Conservation (phyloP, 2,797 vertebrate genomes). For the Trichosurus vulpecula region DNA sequence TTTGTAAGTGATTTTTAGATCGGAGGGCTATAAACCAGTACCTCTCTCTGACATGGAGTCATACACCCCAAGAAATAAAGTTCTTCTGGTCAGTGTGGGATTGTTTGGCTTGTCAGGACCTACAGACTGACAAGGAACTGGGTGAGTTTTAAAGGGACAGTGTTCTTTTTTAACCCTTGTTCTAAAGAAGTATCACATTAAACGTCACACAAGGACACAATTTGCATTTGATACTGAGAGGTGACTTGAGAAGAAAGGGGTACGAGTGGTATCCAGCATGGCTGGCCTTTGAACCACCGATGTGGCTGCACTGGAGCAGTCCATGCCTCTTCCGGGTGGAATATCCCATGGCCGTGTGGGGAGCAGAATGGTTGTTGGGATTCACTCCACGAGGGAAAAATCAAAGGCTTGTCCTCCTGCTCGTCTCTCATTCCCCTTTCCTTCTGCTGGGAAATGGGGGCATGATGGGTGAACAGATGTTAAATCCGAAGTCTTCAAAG, state of each 20-base stretch:
- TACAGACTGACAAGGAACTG: neutral
- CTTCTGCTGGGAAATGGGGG: neutral
- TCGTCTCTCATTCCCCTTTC: neutral
- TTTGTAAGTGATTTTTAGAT: constrained; percentile 39
- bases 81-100: neutral
- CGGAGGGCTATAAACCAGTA: neutral
- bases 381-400: neutral
- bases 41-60: neutral
- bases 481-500: neutral
- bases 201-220: neutral
- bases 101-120: neutral
- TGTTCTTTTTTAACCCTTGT: neutral
- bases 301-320: neutral
- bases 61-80: neutral
- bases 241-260: neutral
- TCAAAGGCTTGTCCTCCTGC: neutral
- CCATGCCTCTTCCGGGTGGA: neutral
- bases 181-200: neutral
- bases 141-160: neutral
- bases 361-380: neutral
- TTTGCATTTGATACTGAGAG: neutral
- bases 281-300: neutral
- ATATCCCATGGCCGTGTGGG: neutral
- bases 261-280: neutral
- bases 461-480: neutral